Conservation (phyloP, 1,140 invertebrate species). For the Sarcophaga peregrina region DNA sequence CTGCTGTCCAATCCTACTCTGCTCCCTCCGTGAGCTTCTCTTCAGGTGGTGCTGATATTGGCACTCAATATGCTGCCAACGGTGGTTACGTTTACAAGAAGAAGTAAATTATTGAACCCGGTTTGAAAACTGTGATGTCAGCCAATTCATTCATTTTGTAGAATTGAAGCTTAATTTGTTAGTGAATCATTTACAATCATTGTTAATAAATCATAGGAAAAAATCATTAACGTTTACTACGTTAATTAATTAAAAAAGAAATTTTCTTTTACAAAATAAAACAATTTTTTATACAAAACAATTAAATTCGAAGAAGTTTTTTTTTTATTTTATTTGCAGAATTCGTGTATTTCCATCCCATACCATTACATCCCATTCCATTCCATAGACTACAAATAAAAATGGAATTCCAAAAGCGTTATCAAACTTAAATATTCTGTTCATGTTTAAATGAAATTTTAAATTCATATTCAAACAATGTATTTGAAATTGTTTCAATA, state of each 20-base stretch:
- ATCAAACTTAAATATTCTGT: too few species aligned
- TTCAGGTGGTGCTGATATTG: slow-evolving; percentile 51
- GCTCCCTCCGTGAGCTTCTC: slow-evolving; percentile 44
- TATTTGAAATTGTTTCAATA: too few species aligned
- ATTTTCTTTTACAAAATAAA: slow-evolving; percentile 6
- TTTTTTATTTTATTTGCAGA: too few species aligned
- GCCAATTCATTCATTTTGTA: slow-evolving; percentile 9
- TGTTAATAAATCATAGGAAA: background rate
- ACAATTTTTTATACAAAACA: background rate
- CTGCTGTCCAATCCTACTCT: slow-evolving; percentile 13
- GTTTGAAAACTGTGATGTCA: background rate
- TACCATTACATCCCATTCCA: too few species aligned
- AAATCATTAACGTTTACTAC: background rate
- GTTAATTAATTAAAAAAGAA: background rate
- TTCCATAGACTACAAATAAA: too few species aligned
- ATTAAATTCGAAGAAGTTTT: too few species aligned
- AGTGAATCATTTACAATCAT: background rate
- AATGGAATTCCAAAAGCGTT: too few species aligned
- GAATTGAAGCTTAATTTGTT: slow-evolving; percentile 1
- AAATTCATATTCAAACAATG: too few species aligned
- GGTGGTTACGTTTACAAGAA: slow-evolving; percentile 64
- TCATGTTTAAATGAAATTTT: too few species aligned
- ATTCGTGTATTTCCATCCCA: too few species aligned
- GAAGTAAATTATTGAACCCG: slow-evolving; percentile 43
- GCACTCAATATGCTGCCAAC: slow-evolving; percentile 63